A percentile compares a stretch with the other conserved stretches of the same genome.
Conservation (phyloP, 1,140 invertebrate species). For the Listronotus oregonensis region DNA sequence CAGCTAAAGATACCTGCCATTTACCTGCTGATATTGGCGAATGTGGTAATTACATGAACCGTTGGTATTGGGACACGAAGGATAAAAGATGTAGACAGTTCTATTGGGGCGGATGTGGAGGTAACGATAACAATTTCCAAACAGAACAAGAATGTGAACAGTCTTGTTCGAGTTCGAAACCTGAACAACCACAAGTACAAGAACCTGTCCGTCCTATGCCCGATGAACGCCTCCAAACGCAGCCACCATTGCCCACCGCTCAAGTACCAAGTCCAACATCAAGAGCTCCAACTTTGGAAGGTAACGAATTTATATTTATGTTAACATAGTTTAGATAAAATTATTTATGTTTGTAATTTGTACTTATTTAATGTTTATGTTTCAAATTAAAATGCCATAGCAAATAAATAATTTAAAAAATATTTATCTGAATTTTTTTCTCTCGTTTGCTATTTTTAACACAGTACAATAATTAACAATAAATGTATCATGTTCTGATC, state of each 20-base stretch:
- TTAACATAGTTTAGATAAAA: no score
- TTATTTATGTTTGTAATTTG: no score
- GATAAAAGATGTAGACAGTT: conserved; percentile 74
- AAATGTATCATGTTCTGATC: no score
- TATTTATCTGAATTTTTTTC: no score
- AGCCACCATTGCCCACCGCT: conserved; percentile 20
- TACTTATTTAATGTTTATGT: no score
- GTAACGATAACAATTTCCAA: conserved; percentile 82
- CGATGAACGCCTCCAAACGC: conserved; percentile 21
- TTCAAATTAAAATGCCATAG: no score
- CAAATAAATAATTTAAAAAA: no score
- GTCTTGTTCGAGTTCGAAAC: conserved; percentile 57
- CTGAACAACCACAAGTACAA: neutral
- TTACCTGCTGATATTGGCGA: conserved; percentile 76
- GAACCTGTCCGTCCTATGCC: conserved; percentile 17
- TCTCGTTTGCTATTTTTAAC: no score
- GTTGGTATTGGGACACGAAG: conserved; percentile 85
- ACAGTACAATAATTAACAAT: no score
- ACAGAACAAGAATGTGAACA: conserved; percentile 68
- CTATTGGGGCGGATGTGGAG: conserved; percentile 81
- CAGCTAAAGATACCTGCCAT: conserved; percentile 75
- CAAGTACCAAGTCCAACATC: conserved; percentile 15
- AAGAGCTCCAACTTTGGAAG: conserved; percentile 13
- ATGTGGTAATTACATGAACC: conserved; percentile 76
- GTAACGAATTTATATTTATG: no score